These are phyloP conservation scores for Carterocephalus palaemon DNA, from an alignment of 2,888 invertebrate genomes.

Conservation along the genomic window DNA sequence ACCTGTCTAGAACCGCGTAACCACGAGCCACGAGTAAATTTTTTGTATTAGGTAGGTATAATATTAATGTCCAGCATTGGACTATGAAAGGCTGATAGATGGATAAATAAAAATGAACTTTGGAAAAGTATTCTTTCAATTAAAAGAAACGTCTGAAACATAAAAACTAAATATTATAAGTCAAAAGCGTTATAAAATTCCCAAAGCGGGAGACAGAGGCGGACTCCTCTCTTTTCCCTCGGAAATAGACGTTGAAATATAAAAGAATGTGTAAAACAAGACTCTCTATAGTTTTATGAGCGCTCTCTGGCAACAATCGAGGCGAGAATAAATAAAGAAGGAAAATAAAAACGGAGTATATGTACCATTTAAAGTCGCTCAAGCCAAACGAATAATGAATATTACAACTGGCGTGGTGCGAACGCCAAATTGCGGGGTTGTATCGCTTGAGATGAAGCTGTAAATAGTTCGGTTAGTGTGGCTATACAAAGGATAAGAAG, in stretches of 20 bases:
- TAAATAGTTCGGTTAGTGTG: constrained; percentile 5
- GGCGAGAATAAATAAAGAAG: constrained; percentile 62
- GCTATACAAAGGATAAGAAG: no score
- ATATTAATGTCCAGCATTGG: no score
- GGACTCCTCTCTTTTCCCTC: constrained; percentile 37
- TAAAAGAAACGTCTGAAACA: no score
- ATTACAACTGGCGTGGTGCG: constrained; percentile 56
- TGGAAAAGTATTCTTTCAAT: no score
- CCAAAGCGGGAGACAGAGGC: constrained; percentile 22
- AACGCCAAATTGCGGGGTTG: constrained; percentile 51
- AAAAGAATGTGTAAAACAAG: constrained; percentile 67
- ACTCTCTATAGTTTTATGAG: constrained; percentile 67
- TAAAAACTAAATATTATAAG: no score
- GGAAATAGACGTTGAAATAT: constrained; percentile 60
- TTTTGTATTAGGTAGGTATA: no score
- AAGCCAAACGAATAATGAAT: constrained; percentile 69
- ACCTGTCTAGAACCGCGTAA: no score
- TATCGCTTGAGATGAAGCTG: constrained; percentile 9
- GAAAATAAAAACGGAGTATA: constrained; percentile 52
- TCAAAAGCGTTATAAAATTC: constrained; percentile 24
- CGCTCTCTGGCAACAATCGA: constrained; percentile 66
- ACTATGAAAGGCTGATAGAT: no score
- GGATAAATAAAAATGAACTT: no score
- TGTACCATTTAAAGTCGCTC: constrained; percentile 67
- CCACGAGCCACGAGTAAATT: no score